Evolutionary conservation across 1,140 invertebrate genomes (phyloP).

Genomic region (Helicoverpa zea): DNA sequence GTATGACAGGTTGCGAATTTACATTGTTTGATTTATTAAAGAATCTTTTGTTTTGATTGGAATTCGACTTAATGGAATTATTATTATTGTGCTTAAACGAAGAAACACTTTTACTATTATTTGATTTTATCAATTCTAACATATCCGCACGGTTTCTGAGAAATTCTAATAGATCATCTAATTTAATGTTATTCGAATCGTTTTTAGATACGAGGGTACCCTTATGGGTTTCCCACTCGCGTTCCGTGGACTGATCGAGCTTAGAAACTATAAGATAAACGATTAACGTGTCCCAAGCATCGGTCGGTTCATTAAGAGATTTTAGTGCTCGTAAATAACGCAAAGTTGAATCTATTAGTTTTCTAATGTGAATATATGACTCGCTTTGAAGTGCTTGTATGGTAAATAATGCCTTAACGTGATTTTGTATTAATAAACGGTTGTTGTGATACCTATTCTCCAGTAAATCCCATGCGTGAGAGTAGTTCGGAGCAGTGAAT

Average conservation of each 20-base stretch:
- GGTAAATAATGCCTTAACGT: conserved; percentile 56
- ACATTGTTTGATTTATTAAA: neutral
- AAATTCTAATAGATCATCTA: conserved; percentile 55
- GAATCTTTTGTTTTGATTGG: neutral
- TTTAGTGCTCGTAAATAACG: conserved; percentile 52
- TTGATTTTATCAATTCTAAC: conserved; percentile 47
- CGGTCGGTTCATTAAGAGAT: too few relatives aligned
- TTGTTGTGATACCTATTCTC: conserved; percentile 49
- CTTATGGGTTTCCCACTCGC: conserved; percentile 56
- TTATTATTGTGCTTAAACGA: too few relatives aligned
- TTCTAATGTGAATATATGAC: conserved; percentile 49
- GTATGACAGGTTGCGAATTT: too few relatives aligned
- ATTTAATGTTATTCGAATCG: conserved; percentile 48
- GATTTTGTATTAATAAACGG: conserved; percentile 49
- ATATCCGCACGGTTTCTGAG: conserved; percentile 54
- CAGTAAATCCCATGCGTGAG: conserved; percentile 51
- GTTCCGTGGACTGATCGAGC: conserved; percentile 41
- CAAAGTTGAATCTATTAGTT: conserved; percentile 54
- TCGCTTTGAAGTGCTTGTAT: conserved; percentile 50
- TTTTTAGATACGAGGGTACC: conserved; percentile 19
- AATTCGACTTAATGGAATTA: neutral
- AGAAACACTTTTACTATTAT: too few relatives aligned
- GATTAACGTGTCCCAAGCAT: too few relatives aligned
- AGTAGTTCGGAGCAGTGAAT: conserved; percentile 51
- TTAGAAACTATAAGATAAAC: too few relatives aligned